Evolutionary conservation across 2,113 vertebrate genomes (phyloP).

Genomic region (Holacanthus passer): DNA sequence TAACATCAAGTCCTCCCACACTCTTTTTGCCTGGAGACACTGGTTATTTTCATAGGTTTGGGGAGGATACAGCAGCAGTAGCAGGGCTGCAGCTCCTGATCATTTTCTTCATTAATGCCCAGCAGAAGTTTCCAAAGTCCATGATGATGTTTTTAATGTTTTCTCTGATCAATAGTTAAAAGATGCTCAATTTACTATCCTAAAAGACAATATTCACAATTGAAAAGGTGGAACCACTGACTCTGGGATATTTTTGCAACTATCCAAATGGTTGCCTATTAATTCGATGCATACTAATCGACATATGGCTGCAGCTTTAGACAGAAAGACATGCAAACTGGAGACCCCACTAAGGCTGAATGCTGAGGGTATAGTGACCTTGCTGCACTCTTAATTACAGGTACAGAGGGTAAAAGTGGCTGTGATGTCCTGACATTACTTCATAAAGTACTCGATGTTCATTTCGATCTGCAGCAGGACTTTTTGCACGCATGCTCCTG

Average conservation of each 20-base stretch:
- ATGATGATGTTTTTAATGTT: background rate
- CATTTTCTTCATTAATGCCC: background rate
- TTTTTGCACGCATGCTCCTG: background rate
- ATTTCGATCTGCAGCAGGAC: background rate
- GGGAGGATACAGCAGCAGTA: background rate
- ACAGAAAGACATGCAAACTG: background rate
- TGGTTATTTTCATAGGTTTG: slow-evolving; percentile 45
- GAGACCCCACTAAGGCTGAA: no score
- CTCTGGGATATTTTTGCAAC: background rate
- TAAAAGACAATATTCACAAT: background rate
- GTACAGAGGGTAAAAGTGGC: no score
- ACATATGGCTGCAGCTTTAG: background rate
- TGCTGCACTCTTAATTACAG: no score
- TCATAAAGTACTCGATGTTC: background rate
- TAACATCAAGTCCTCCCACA: slow-evolving; percentile 59
- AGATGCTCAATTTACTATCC: background rate
- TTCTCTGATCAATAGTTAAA: no score
- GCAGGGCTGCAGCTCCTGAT: background rate
- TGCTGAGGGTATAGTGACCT: no score
- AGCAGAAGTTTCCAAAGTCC: background rate
- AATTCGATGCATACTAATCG: background rate
- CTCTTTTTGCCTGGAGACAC: slow-evolving; percentile 56
- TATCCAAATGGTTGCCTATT: background rate
- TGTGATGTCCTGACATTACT: background rate
- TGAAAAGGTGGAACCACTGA: no score